phyloP scores from a whole-genome alignment of 2,888 invertebrate species.

The Lomographa bimaculata region DNA sequence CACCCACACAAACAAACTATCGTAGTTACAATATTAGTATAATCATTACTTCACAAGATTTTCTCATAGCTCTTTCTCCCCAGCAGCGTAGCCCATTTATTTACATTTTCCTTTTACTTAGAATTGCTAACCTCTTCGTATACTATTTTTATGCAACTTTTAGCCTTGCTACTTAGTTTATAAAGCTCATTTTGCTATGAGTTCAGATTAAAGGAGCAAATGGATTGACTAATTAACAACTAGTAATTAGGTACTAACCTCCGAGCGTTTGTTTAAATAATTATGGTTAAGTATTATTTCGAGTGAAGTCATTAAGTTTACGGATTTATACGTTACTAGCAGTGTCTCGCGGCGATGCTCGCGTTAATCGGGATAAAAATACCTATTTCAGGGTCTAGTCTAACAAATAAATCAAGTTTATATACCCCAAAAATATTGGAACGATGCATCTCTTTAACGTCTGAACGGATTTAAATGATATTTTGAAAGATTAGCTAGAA shows the following conservation, averaged over 20 bases:
- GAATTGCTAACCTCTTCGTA: slow-evolving; percentile 2
- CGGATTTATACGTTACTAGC: too few species aligned
- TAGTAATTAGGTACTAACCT: slow-evolving; percentile 19
- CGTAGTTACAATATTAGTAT: too few species aligned
- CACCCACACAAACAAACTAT: too few species aligned
- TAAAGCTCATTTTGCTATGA: slow-evolving; percentile 4
- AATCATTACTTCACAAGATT: background rate
- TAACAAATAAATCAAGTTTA: too few species aligned
- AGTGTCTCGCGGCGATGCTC: too few species aligned
- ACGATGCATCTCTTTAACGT: too few species aligned
- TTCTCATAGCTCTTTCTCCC: background rate
- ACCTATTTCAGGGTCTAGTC: too few species aligned
- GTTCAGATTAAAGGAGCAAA: slow-evolving; percentile 1
- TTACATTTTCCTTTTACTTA: slow-evolving; percentile 8
- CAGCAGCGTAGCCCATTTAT: slow-evolving; percentile 8
- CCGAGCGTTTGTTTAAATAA: slow-evolving; percentile 22
- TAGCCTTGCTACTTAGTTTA: background rate
- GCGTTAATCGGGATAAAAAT: too few species aligned
- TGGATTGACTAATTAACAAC: slow-evolving; percentile 28
- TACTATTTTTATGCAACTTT: background rate
- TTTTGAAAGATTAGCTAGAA: too few species aligned
- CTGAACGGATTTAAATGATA: too few species aligned
- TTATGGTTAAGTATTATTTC: slow-evolving; percentile 10
- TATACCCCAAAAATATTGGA: too few species aligned
- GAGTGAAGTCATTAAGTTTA: too few species aligned